Evolutionary conservation across 1,140 invertebrate species (phyloP), one percentile per base, ranked within the genome.

Genomic region (Calliphora vicina): DNA sequence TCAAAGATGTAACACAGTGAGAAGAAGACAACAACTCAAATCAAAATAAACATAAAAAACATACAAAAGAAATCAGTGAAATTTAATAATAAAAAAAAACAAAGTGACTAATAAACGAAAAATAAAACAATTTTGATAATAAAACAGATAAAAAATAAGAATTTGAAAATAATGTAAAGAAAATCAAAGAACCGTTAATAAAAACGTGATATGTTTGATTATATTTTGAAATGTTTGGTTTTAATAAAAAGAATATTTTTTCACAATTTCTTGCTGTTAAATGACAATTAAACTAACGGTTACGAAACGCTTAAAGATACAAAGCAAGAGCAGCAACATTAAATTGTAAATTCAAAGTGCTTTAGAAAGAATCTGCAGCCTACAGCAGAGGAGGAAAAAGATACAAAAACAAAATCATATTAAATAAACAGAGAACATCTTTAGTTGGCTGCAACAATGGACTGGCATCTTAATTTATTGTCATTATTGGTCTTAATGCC

Each of bases 381-480:
- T n/a, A n/a, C n/a, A n/a, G n/a, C n/a, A n/a, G n/a, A n/a, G n/a
- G n/a, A 6, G 42, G 42, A 6, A 43, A 43, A 43, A 43, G 42
- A 43, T 6, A 6, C 42, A 12, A 6, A 43, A 43, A 43, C 42
- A 43, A 43, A 1, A 35, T 35, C 35, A 35, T 35, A 8, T 10
- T 2, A 35, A 35, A 35, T 8, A 35, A 35, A 50, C 3, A 17
- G 45, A 67, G 61, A 67, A 67, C n/a, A 25, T 67, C 23, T 23
- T 25, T 10, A 81, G 20, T 81, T 81, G 43, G 23, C 23, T 35
- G 23, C 57, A 57, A 82, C 81, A 43, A 87, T 88, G 87, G 87
- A 87, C 82, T 85, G 87, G 87, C 85, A 81, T 84, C 87, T 9
- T 73, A 86, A 67, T 78, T 78, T 78, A 43, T 57, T 83, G 43